Conservation (phyloP, 2,113 vertebrate genomes). For the Trogon surrucura region DNA sequence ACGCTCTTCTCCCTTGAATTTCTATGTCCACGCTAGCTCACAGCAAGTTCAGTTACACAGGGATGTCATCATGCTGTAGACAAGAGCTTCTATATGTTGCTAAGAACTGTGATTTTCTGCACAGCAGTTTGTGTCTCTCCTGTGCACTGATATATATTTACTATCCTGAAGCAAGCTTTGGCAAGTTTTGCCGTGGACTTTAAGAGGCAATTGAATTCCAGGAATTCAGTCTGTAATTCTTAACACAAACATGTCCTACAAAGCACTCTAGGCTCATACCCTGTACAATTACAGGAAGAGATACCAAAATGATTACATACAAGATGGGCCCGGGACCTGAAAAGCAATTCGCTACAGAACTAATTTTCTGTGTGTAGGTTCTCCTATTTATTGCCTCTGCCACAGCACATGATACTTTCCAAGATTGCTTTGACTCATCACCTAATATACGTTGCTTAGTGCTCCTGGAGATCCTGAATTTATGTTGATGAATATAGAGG, state of each 20-base stretch:
- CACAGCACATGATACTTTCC: rapidly evolving
- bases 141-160: not conserved
- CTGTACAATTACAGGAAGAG: not conserved
- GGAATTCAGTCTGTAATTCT: not conserved
- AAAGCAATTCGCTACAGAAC: not conserved
- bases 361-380: not conserved
- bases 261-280: not conserved
- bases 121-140: not conserved
- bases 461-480: not conserved
- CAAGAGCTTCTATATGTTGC: not conserved
- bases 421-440: not conserved
- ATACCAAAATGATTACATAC: not conserved
- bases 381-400: not conserved
- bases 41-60: not conserved
- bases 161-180: not conserved
- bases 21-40: not conserved
- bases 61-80: not conserved
- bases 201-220: not conserved
- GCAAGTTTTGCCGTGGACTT: not conserved
- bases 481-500: not conserved
- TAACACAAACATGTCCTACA: not conserved
- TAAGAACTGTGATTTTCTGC: not conserved
- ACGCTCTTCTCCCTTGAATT: not conserved
- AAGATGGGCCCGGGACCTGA: not conserved
- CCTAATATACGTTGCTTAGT: not conserved